Evolutionary conservation across 2,797 vertebrate species (phyloP).

Genomic region (Varecia variegata): DNA sequence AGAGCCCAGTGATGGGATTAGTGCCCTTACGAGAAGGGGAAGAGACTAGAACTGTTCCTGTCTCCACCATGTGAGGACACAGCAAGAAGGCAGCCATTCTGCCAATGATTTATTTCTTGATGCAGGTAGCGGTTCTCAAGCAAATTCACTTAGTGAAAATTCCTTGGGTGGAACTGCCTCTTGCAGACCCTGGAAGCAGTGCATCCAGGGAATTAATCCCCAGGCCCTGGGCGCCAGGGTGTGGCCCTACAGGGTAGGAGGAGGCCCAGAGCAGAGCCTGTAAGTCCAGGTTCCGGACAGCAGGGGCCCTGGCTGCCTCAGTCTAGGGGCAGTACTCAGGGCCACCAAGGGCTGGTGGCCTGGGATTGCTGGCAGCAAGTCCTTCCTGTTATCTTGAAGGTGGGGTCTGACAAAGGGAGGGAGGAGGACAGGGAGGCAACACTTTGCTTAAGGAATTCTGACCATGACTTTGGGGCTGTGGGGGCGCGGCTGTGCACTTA

Average conservation of each 20-base stretch:
- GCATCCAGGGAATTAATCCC: neutral
- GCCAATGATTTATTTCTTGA: neutral
- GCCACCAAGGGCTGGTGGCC: neutral
- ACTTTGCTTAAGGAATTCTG: neutral
- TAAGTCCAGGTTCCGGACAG: neutral
- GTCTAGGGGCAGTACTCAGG: neutral
- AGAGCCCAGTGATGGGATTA: neutral
- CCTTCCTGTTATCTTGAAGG: neutral
- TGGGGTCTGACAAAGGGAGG: neutral
- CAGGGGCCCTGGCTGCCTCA: neutral
- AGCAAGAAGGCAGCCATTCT: neutral
- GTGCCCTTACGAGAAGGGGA: neutral
- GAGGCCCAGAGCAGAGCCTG: neutral
- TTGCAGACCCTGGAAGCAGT: neutral
- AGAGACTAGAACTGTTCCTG: neutral
- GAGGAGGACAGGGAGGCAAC: neutral
- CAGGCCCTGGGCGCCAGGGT: neutral
- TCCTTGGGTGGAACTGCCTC: neutral
- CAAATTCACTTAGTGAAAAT: neutral
- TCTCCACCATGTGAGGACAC: neutral
- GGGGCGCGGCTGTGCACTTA: rapidly evolving
- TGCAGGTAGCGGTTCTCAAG: neutral
- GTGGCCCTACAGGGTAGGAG: neutral
- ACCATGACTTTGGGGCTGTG: rapidly evolving
- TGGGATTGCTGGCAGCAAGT: neutral